phyloP scores from a whole-genome alignment of 2,888 invertebrate genomes.

The Mactromeris polynyma region DNA sequence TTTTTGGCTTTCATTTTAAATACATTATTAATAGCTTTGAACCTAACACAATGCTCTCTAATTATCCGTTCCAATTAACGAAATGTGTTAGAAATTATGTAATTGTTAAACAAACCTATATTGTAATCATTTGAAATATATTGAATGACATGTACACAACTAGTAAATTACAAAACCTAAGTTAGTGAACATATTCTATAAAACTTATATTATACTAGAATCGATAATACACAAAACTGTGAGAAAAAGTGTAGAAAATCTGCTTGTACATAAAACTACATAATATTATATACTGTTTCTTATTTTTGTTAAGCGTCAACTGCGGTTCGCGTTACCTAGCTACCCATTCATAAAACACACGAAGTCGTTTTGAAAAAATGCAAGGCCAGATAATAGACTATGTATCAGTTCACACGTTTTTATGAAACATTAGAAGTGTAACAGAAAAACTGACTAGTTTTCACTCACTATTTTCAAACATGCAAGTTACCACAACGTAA shows the following conservation, averaged over 20 bases:
- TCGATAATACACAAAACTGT: neutral
- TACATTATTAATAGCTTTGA: neutral
- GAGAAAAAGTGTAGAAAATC: neutral
- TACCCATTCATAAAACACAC: too few relatives aligned
- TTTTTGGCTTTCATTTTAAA: neutral
- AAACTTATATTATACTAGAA: neutral
- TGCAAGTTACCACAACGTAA: too few relatives aligned
- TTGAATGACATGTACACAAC: neutral
- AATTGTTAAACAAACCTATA: neutral
- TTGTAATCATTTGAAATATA: neutral
- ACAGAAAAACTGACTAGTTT: too few relatives aligned
- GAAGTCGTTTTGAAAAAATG: too few relatives aligned
- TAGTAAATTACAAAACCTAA: neutral
- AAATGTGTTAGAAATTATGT: neutral
- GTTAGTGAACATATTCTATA: neutral
- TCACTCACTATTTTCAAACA: too few relatives aligned
- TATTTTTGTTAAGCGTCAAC: too few relatives aligned
- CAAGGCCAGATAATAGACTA: too few relatives aligned
- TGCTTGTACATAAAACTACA: neutral
- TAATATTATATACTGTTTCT: too few relatives aligned
- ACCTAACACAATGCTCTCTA: neutral
- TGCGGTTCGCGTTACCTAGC: too few relatives aligned
- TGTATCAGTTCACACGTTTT: too few relatives aligned
- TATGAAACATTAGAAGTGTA: too few relatives aligned
- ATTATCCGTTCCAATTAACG: neutral